Evolutionary conservation across 2,888 invertebrate genomes (phyloP).

Genomic region (Microctonus brassicae): DNA sequence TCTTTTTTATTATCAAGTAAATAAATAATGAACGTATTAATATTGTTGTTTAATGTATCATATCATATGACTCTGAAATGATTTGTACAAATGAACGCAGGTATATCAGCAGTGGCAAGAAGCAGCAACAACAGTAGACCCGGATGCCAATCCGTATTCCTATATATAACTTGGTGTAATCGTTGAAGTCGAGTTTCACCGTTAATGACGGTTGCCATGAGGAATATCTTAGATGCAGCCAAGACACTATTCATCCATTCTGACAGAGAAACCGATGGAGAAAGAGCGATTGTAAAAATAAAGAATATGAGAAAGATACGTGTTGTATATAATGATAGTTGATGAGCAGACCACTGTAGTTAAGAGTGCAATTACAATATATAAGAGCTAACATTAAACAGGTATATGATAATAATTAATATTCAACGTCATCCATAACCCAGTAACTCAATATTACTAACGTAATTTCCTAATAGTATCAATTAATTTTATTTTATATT

Average conservation of each 20-base stretch:
- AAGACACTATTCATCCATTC: slow-evolving; percentile 40
- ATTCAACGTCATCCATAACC: background rate
- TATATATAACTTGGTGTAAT: slow-evolving; percentile 43
- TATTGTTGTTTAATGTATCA: background rate
- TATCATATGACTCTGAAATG: background rate
- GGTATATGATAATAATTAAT: background rate
- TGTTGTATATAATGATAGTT: background rate
- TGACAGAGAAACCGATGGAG: slow-evolving; percentile 27
- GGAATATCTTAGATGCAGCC: slow-evolving; percentile 44
- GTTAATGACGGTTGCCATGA: slow-evolving; percentile 46
- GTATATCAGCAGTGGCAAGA: background rate
- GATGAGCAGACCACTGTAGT: background rate
- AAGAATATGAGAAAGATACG: slow-evolving; percentile 2
- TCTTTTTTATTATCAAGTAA: no score
- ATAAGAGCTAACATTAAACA: background rate
- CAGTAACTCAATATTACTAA: background rate
- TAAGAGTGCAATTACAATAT: background rate
- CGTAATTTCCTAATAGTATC: background rate
- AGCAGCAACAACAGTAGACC: slow-evolving; percentile 32
- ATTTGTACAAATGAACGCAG: background rate
- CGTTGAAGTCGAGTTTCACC: slow-evolving; percentile 50
- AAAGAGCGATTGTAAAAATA: background rate
- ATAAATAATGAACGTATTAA: no score
- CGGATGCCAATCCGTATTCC: slow-evolving; percentile 44
- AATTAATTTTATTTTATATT: background rate